These are phyloP conservation scores for Megalopta genalis DNA, from an alignment of 1,140 invertebrate genomes.

Conservation along the genomic window DNA sequence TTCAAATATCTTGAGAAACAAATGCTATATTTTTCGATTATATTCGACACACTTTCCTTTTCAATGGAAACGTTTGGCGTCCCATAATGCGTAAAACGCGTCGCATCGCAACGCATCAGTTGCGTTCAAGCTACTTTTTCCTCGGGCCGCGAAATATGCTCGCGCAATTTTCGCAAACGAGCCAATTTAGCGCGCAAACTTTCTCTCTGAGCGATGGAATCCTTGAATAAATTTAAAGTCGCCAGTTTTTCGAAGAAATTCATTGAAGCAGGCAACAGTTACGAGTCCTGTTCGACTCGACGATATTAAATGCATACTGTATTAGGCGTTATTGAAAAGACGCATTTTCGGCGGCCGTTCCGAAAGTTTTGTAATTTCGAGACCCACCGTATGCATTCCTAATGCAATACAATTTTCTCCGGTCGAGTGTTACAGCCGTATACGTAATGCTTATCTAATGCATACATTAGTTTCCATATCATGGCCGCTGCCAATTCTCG, in stretches of 20 bases:
- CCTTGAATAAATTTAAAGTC: background rate
- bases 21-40: too few species aligned
- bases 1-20: too few species aligned
- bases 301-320: constrained; percentile 36
- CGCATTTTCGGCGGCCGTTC: constrained; percentile 2
- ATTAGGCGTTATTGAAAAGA: constrained; percentile 24
- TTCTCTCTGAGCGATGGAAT: background rate
- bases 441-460: constrained; percentile 13
- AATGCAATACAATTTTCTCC: constrained; percentile 30
- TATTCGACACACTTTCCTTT: too few species aligned
- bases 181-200: background rate
- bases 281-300: background rate
- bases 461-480: constrained; percentile 1
- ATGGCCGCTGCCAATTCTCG: background rate
- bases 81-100: too few species aligned
- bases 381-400: background rate
- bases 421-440: background rate
- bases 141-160: background rate
- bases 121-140: too few species aligned
- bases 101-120: too few species aligned
- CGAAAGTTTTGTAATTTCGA: constrained; percentile 33
- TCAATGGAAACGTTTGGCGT: too few species aligned
- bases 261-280: constrained; percentile 20
- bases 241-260: constrained; percentile 7
- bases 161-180: background rate